phyloP scores from a whole-genome alignment of 2,113 vertebrate species.

The Muntiacus reevesi region DNA sequence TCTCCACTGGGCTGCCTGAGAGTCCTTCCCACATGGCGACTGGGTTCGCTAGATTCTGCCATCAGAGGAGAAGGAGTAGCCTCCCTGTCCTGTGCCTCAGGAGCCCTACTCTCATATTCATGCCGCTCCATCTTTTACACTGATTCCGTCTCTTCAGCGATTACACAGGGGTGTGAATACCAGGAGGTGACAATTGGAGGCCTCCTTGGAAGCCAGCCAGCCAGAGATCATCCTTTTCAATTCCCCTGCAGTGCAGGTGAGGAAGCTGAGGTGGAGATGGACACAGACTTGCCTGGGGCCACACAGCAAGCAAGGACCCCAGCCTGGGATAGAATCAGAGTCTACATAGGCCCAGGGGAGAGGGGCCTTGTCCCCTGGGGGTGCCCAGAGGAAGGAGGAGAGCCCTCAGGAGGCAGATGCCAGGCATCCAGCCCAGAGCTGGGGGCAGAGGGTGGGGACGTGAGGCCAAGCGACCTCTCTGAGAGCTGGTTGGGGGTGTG shows the following conservation, averaged over 20 bases:
- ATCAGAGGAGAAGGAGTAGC: fast-evolving
- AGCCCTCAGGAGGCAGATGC: background rate
- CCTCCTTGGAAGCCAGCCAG: background rate
- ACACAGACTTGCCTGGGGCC: background rate
- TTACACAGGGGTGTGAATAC: background rate
- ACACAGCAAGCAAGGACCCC: background rate
- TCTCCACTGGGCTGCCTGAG: background rate
- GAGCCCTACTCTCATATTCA: background rate
- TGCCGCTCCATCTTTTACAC: background rate
- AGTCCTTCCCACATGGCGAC: background rate
- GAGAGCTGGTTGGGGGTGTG: background rate
- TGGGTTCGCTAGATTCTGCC: background rate
- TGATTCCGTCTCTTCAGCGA: background rate
- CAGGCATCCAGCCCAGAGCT: background rate
- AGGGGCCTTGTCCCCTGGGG: background rate
- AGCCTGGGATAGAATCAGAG: background rate
- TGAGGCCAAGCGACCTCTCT: background rate
- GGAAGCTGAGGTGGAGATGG: background rate
- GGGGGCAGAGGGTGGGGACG: background rate
- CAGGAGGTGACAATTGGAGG: background rate
- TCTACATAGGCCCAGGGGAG: background rate
- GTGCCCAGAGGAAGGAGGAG: background rate
- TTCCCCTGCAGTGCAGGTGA: background rate
- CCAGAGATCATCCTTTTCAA: background rate
- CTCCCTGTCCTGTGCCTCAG: background rate